Base-by-base conservation (phyloP, 2,797 vertebrate species). In the Kryptolebias ocellatus region DNA sequence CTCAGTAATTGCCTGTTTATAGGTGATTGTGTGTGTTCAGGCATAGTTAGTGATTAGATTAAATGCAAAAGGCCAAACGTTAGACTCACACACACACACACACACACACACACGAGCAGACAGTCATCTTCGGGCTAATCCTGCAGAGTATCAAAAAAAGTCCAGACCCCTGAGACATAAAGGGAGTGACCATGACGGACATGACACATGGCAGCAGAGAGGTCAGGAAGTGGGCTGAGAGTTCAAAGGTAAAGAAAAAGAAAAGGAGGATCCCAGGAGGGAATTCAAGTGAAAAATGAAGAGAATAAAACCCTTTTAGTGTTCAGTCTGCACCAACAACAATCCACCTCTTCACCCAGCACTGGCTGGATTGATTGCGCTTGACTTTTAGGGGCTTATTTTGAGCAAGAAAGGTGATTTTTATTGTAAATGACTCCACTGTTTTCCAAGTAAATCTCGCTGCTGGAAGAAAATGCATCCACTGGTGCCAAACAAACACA, bases 251-350 rank as follows among this genome's bases (percentile, higher is more conserved):
- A 49, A 65, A 59, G 75, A 34, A 58, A 74, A 64, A 70, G 52
- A 77, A 60, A 63, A 58, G 52, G 50, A 79, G 80, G 72, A 59
- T 67, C 76, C 39, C 49, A 18, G 64, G 58, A 66, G 55, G 68
- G 69, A 75, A 73, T 83, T 87, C 79, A 87, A 78, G 79, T 82
- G 83, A 84, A 82, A 87, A 85, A 80, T 83, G 68, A 71, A 76
- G 60, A 71, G 75, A 77, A 74, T 80, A 68, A 78, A 84, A 42
- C 67, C 54, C 67, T 87, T 80, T 73, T 82, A 77, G 85, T 69
- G 75, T 64, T 62, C 70, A 67, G 55, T 66, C 75, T 68, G 44
- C 53, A 18, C 49, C 37, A 51, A 71, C 79, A 68, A 64, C 53
- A 46, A 70, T 18, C 52, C 65, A 37, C 61, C 63, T 64, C 67